Evolutionary conservation across 2,113 vertebrate genomes (phyloP), one percentile per base, ranked within the genome.

Genomic region (Amblyopsis rosae): DNA sequence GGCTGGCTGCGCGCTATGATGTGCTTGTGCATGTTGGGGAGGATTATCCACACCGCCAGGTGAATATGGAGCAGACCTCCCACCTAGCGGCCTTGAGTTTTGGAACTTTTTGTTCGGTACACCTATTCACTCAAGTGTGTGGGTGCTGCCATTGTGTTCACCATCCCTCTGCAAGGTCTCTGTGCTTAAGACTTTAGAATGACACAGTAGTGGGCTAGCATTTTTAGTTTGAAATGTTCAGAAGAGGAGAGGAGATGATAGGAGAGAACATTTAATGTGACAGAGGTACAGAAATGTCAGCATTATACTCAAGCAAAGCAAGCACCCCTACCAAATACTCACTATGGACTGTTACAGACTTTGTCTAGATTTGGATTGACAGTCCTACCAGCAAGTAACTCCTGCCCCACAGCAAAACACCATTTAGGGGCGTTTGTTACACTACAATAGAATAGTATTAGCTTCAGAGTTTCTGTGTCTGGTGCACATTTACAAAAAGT

Each of bases 1-100:
- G 65, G 72, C 67, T 69, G 67, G 76, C 45, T 70, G 49, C 35
- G 82, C 62, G 59, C 70, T 46, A 4, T 73, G 72, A 83, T 71
- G 58, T 70, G 70, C 55, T 72, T 15, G 57, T 75, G 60, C 76
- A 81, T 26, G 50, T 56, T 53, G 65, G 16, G 61, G 62, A 47
- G 13, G 65, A 73, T 47, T 0, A 51, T 48, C 13, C 61, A 55
- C 15, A 32, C 13, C 15, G 67, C 70, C 59, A 19, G 51, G 59
- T 72, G 59, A 75, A 80, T 56, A 57, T 13, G 47, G 16, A 72
- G 65, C 61, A 64, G 56, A 48, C 62, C 10, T 56, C 50, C 80
- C 64, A 75, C 65, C 63, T 68, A 45, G 35, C 41, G 62, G 55
- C 68, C 66, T 19, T 9, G 15, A 57, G 19, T 33, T 54, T 69